phyloP scores from a whole-genome alignment of 2,888 invertebrate species.

The Oegoconia quadripuncta region DNA sequence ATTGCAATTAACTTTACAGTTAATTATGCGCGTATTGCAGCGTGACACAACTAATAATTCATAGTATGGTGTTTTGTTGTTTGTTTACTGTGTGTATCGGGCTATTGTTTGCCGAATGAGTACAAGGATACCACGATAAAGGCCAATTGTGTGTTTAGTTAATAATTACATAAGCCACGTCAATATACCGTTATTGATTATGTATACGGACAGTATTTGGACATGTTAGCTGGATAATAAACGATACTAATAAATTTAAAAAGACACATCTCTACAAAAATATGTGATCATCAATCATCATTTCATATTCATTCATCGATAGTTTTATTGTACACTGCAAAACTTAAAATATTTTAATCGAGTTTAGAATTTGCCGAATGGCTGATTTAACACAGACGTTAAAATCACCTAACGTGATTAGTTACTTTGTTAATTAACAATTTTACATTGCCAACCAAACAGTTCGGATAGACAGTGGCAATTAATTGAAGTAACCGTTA shows the following conservation, averaged over 20 bases:
- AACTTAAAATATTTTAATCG: no score
- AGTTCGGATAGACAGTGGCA: conserved; percentile 29
- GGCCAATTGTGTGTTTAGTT: conserved; percentile 59
- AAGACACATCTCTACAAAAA: no score
- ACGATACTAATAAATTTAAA: no score
- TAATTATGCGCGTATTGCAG: conserved; percentile 28
- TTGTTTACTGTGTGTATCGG: conserved; percentile 62
- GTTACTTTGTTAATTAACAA: no score
- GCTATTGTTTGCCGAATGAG: conserved; percentile 65
- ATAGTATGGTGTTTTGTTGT: conserved; percentile 65
- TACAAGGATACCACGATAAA: conserved; percentile 69
- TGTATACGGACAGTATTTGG: conserved; percentile 44
- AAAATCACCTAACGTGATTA: no score
- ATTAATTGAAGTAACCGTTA: conserved; percentile 39
- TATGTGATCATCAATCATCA: no score
- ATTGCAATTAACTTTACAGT: conserved; percentile 25
- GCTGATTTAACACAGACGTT: no score
- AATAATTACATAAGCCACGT: conserved; percentile 68
- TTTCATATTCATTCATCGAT: no score
- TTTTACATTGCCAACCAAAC: conserved; percentile 10
- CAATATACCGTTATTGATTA: conserved; percentile 54
- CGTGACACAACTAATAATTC: conserved; percentile 53
- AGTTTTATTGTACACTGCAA: no score
- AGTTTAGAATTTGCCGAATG: no score
- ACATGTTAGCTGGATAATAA: no score